phyloP scores from a whole-genome alignment of 2,888 invertebrate species.

The Nycteola revayana region DNA sequence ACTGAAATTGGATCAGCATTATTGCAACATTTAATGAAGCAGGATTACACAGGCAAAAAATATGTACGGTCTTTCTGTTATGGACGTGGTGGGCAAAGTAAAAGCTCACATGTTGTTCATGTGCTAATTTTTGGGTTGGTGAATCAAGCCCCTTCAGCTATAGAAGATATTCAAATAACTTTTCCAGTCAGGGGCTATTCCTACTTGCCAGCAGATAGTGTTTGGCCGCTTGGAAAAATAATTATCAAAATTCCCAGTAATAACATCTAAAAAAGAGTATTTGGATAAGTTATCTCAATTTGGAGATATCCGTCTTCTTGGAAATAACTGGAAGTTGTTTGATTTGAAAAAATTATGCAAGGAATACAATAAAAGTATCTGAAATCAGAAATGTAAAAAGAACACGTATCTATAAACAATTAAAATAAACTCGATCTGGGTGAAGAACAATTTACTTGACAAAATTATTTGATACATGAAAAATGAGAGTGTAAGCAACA shows the following conservation, averaged over 20 bases:
- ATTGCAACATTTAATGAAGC: slow-evolving; percentile 4
- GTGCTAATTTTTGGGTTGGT: slow-evolving; percentile 11
- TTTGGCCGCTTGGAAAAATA: slow-evolving; percentile 10
- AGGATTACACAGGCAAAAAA: slow-evolving; percentile 7
- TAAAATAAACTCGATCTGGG: slow-evolving; percentile 9
- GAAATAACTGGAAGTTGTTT: slow-evolving; percentile 8
- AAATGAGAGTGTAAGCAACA: slow-evolving; percentile 5
- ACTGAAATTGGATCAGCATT: slow-evolving; percentile 11
- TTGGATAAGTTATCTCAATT: slow-evolving; percentile 5
- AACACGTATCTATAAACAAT: slow-evolving; percentile 10
- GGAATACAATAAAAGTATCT: slow-evolving; percentile 7
- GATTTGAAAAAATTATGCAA: slow-evolving; percentile 6
- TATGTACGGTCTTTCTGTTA: slow-evolving; percentile 10
- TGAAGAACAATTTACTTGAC: slow-evolving; percentile 4
- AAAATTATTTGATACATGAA: slow-evolving; percentile 7
- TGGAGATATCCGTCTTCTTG: slow-evolving; percentile 6
- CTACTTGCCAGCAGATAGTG: slow-evolving; percentile 10
- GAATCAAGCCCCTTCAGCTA: slow-evolving; percentile 8
- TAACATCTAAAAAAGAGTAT: slow-evolving; percentile 3
- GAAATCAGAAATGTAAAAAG: slow-evolving; percentile 7
- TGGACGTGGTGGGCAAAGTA: slow-evolving; percentile 14
- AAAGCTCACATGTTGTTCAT: slow-evolving; percentile 14
- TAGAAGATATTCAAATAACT: slow-evolving; percentile 9
- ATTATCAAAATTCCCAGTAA: slow-evolving; percentile 6
- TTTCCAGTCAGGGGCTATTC: slow-evolving; percentile 9